A percentile compares a stretch with the other conserved stretches of the same genome.
phyloP scores from a whole-genome alignment of 1,140 invertebrate genomes.

The Archivesica marissinica region DNA sequence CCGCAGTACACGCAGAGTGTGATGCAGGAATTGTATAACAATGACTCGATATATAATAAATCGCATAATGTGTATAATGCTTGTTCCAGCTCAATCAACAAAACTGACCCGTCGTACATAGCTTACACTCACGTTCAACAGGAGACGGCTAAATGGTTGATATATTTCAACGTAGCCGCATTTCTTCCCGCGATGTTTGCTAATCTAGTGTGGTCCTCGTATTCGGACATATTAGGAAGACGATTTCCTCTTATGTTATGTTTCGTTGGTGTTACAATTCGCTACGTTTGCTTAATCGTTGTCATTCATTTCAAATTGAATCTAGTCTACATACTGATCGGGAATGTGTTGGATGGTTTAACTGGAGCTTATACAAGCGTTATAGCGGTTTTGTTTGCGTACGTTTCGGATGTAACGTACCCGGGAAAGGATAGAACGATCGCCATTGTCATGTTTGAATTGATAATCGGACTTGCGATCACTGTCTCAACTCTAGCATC shows the following conservation, averaged over 20 bases:
- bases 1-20: constrained; percentile 35
- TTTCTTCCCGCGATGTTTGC: constrained; percentile 49
- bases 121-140: constrained; percentile 10
- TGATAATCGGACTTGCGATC: constrained; percentile 22
- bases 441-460: constrained; percentile 32
- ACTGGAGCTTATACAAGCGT: constrained; percentile 9
- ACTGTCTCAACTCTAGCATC: not conserved
- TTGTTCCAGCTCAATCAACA: constrained; percentile 9
- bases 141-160: constrained; percentile 31
- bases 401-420: constrained; percentile 32
- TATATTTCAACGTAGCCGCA: constrained; percentile 25
- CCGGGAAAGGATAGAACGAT: constrained; percentile 27
- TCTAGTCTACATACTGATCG: constrained; percentile 26
- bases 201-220: constrained; percentile 33
- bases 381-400: constrained; percentile 25
- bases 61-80: not conserved
- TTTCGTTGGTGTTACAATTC: not conserved
- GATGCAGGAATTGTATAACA: not conserved
- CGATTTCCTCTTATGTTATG: constrained; percentile 11
- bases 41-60: no score
- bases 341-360: constrained; percentile 12
- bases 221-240: constrained; percentile 35
- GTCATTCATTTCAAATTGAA: constrained; percentile 32
- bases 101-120: constrained; percentile 10
- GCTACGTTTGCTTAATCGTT: not conserved